Percentiles rank a stretch among this genome's conserved stretches.
Conservation (phyloP, 2,888 invertebrate genomes). For the Lasioglossum vierecki region DNA sequence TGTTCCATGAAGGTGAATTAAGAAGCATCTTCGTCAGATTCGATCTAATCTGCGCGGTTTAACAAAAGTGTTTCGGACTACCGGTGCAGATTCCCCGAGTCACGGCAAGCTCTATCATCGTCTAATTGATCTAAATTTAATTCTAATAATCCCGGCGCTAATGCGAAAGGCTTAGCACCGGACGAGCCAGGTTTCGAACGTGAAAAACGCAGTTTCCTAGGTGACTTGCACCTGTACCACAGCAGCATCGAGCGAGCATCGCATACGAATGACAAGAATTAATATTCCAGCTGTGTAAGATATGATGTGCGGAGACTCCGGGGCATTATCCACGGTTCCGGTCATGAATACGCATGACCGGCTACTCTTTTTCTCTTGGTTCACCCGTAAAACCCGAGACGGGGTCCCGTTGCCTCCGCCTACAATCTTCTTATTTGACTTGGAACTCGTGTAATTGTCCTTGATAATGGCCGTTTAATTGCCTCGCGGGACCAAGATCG, state of each 20-base stretch:
- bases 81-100: neutral
- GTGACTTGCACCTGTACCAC: constrained; percentile 72
- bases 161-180: constrained; percentile 1
- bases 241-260: constrained; percentile 56
- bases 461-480: constrained; percentile 60
- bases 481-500: neutral
- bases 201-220: constrained; percentile 57
- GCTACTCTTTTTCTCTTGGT: constrained; percentile 20
- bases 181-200: neutral
- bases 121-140: constrained; percentile 41
- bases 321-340: constrained; percentile 70
- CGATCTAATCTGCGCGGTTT: neutral
- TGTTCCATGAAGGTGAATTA: neutral
- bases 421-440: constrained; percentile 46
- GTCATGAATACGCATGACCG: constrained; percentile 70
- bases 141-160: constrained; percentile 35
- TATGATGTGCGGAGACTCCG: constrained; percentile 67
- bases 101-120: constrained; percentile 7
- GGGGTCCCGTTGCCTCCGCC: constrained; percentile 11
- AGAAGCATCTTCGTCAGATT: neutral
- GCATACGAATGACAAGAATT: constrained; percentile 78
- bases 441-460: constrained; percentile 36
- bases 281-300: constrained; percentile 78
- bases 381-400: constrained; percentile 24
- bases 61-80: constrained; percentile 6